Evolutionary conservation across 2,888 invertebrate genomes (phyloP).

Genomic region (Brenthis daphne): DNA sequence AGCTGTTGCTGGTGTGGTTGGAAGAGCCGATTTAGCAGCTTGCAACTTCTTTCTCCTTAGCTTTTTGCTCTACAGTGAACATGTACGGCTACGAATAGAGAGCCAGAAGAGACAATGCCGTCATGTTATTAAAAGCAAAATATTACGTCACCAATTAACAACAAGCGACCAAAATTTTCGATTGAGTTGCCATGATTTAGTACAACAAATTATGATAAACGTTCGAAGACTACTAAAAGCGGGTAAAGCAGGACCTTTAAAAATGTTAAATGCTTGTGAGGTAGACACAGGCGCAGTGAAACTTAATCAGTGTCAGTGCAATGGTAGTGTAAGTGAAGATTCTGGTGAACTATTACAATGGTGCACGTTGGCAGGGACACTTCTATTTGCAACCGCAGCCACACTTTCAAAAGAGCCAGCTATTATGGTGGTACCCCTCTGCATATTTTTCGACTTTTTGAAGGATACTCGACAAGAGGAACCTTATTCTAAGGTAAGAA

Average conservation of each 20-base stretch:
- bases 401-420: conserved; percentile 98
- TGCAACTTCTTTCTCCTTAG: conserved; percentile 95
- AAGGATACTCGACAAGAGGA: conserved; percentile 78
- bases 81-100: conserved; percentile 85
- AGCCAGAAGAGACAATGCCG: conserved; percentile 65
- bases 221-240: conserved; percentile 69
- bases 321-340: conserved; percentile 72
- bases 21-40: conserved; percentile 96
- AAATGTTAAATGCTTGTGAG: conserved; percentile 66
- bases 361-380: conserved; percentile 83
- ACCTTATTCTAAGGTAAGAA: conserved; percentile 81
- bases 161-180: conserved; percentile 65
- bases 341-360: conserved; percentile 73
- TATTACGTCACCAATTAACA: conserved; percentile 54
- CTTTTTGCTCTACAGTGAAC: conserved; percentile 92
- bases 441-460: conserved; percentile 93
- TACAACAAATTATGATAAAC: conserved; percentile 74
- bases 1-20: conserved; percentile 97
- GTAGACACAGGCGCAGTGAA: conserved; percentile 60
- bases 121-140: conserved; percentile 58
- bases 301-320: conserved; percentile 66
- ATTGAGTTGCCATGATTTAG: conserved; percentile 70
- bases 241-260: conserved; percentile 68
- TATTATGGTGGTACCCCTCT: conserved; percentile 94
- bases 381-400: conserved; percentile 88